These are phyloP conservation scores for Tillus elongatus DNA, from an alignment of 2,888 invertebrate genomes.

Conservation along the genomic window DNA sequence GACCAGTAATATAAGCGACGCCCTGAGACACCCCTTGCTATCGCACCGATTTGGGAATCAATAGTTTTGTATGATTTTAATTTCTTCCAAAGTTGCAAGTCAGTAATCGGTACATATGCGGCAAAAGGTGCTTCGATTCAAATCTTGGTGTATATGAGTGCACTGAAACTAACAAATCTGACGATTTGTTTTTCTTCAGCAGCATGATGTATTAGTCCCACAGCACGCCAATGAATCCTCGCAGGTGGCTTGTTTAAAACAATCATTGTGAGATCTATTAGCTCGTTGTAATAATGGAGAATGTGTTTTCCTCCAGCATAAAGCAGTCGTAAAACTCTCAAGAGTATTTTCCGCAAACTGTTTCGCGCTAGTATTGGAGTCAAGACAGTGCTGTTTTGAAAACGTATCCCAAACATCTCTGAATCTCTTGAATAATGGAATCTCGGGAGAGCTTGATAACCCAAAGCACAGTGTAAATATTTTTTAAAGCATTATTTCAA, in stretches of 20 bases:
- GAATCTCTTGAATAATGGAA: constrained; percentile 3
- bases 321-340: no score
- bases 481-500: not conserved
- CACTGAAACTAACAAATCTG: not conserved
- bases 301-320: not conserved
- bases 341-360: no score
- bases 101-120: not conserved
- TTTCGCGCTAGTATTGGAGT: constrained; percentile 2
- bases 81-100: not conserved
- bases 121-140: not conserved
- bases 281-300: not conserved
- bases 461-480: constrained; percentile 3
- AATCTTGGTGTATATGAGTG: not conserved
- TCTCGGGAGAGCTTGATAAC: constrained; percentile 3
- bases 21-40: not conserved
- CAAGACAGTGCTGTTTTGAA: not conserved
- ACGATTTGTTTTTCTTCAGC: not conserved
- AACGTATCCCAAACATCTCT: not conserved
- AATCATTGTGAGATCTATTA: not conserved
- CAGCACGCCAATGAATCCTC: constrained; percentile 2
- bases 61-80: not conserved
- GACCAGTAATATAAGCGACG: not conserved
- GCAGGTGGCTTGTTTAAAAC: constrained; percentile 2
- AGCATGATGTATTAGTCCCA: constrained; percentile 1
- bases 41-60: constrained; percentile 2